phyloP scores from a whole-genome alignment of 64 coral and sea anemone species.

The Dendrophyllia cribrosa region DNA sequence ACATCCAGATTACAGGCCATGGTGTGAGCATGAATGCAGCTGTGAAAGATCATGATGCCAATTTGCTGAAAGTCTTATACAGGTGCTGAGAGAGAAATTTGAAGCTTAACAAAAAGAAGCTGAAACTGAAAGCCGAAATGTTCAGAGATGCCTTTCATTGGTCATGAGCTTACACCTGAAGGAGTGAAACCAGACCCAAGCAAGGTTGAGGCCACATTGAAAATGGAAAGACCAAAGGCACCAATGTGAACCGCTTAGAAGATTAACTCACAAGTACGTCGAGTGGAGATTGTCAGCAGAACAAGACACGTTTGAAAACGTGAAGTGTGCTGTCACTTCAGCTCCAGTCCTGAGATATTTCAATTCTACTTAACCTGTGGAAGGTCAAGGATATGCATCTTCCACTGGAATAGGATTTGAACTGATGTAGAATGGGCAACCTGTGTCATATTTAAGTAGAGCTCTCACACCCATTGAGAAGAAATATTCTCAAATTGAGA shows the following conservation, averaged over 20 bases:
- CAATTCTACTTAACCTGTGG: constrained; percentile 20
- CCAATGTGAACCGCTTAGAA: constrained; percentile 54
- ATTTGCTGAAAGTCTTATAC: constrained; percentile 6
- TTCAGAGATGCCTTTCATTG: constrained; percentile 32
- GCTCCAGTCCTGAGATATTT: constrained; percentile 50
- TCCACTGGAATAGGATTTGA: constrained; percentile 18
- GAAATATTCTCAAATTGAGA: constrained; percentile 63
- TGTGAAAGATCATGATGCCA: constrained; percentile 39
- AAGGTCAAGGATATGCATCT: constrained; percentile 37
- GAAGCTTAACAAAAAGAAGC: constrained; percentile 48
- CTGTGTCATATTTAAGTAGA: constrained; percentile 24
- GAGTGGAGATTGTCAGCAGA: constrained; percentile 34
- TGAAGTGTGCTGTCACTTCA: constrained; percentile 26
- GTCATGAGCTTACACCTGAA: constrained; percentile 10
- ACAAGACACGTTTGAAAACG: constrained; percentile 15
- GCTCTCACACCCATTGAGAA: constrained; percentile 22
- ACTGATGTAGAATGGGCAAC: constrained; percentile 37
- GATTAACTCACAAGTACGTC: constrained; percentile 63
- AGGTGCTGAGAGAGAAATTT: constrained; percentile 21
- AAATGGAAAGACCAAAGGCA: constrained; percentile 2
- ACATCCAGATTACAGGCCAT: neutral
- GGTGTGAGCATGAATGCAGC: neutral
- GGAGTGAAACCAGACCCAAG: constrained; percentile 30
- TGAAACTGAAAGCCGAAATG: constrained; percentile 30
- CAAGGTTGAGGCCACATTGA: constrained; percentile 19